Percentiles rank a stretch among this genome's conserved stretches.
These are phyloP conservation scores for Macropodus opercularis DNA, from an alignment of 2,797 vertebrate genomes.

Conservation along the genomic window DNA sequence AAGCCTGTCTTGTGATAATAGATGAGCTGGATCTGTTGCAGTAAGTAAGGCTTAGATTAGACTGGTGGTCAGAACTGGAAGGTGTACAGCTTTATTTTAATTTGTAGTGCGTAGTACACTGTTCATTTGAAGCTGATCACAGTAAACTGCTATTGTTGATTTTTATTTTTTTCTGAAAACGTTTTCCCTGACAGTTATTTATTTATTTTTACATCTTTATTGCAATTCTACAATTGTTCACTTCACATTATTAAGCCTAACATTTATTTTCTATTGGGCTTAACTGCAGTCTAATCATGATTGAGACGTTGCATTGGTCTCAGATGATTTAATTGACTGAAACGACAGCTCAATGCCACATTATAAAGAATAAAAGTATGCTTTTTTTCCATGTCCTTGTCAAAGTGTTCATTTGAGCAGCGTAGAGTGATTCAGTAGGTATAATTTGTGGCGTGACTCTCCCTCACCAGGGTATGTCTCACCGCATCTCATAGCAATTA, in stretches of 20 bases:
- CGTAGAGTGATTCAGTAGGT: constrained; percentile 12
- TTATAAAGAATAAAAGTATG: neutral
- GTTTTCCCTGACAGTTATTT: neutral
- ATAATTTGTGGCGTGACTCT: constrained; percentile 33
- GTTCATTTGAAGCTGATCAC: constrained; percentile 26
- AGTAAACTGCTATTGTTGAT: no score
- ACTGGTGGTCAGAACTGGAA: no score
- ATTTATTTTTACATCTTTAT: constrained; percentile 19
- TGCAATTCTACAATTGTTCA: neutral
- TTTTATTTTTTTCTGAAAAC: no score
- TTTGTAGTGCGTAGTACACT: no score
- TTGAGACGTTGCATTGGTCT: neutral
- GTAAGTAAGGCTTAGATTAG: no score
- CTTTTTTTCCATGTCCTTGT: neutral
- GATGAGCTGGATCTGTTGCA: constrained; percentile 45
- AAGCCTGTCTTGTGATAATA: constrained; percentile 49
- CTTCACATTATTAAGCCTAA: neutral
- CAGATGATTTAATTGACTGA: neutral
- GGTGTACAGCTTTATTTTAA: constrained; percentile 37
- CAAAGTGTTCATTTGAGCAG: neutral
- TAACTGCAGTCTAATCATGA: neutral
- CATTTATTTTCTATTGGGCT: neutral
- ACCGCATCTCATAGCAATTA: constrained; percentile 27
- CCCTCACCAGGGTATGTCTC: constrained; percentile 7
- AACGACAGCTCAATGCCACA: neutral